Percentiles rank a stretch among this genome's conserved stretches.
These are phyloP conservation scores for Augochlorella aurata DNA, from an alignment of 2,888 invertebrate genomes.

Conservation along the genomic window DNA sequence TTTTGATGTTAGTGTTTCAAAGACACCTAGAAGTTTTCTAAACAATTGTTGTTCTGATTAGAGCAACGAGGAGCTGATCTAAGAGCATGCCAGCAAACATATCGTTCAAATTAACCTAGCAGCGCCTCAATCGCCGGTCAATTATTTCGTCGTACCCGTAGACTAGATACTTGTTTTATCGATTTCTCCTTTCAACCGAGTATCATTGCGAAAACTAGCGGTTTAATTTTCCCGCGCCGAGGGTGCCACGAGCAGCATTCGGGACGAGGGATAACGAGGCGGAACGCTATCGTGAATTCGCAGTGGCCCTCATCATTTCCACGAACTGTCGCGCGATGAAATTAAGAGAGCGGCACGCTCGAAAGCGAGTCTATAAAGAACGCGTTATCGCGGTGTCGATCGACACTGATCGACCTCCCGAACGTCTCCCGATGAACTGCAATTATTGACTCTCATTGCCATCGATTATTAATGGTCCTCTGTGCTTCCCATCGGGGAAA, in stretches of 20 bases:
- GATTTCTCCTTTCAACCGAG: not conserved
- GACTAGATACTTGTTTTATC: not conserved
- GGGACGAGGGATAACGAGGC: not conserved
- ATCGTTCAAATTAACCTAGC: not conserved
- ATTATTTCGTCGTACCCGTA: not conserved
- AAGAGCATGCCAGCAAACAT: not conserved
- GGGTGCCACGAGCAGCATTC: not conserved
- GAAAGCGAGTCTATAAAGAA: not conserved
- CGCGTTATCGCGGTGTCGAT: conserved; percentile 1
- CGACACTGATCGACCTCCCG: not conserved
- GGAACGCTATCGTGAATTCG: not conserved
- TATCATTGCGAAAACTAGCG: not conserved
- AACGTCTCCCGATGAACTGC: not conserved
- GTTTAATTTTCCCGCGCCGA: not conserved
- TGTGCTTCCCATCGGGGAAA: not conserved
- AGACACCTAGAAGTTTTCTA: not conserved
- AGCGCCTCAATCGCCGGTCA: not conserved
- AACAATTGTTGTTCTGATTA: not conserved
- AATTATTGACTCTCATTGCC: not conserved
- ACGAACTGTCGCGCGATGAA: not conserved
- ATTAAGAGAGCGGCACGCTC: not conserved
- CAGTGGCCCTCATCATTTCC: not conserved
- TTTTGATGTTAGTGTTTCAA: no score
- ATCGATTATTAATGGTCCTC: conserved; percentile 11
- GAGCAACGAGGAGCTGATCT: not conserved